A percentile compares a stretch with the other conserved stretches of the same genome.
Evolutionary conservation across 2,113 vertebrate species (phyloP).

Genomic region (Mungos mungo): DNA sequence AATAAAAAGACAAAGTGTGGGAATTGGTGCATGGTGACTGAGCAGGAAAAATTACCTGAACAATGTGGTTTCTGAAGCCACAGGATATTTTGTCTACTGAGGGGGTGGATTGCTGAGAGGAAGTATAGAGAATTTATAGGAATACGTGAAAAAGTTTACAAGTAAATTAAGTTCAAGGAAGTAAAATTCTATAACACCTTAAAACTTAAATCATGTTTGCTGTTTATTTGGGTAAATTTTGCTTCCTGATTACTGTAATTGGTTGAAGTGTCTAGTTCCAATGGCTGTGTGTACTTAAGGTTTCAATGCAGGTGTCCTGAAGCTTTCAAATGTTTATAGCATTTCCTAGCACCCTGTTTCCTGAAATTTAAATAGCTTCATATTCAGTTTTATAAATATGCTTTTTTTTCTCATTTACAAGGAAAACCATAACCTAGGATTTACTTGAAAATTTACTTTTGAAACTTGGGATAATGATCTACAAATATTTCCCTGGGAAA

Average conservation of each 20-base stretch:
- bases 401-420: not conserved
- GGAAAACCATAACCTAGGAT: conserved; percentile 23
- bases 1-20: conserved; percentile 46
- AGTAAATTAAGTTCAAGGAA: conserved; percentile 25
- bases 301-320: conserved; percentile 36
- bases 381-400: conserved; percentile 20
- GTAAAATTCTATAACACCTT: conserved; percentile 13
- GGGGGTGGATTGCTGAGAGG: not conserved
- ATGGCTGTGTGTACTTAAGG: not conserved
- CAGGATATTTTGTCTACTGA: conserved; percentile 1
- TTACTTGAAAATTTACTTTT: conserved; percentile 53
- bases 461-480: conserved; percentile 63
- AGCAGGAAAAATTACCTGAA: conserved; percentile 18
- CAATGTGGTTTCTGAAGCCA: conserved; percentile 20
- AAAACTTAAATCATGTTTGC: conserved; percentile 13
- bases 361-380: conserved; percentile 48
- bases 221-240: conserved; percentile 38
- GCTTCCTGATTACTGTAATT: conserved; percentile 33
- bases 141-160: conserved; percentile 4
- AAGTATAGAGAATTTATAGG: not conserved
- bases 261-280: conserved; percentile 33
- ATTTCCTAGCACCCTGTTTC: not conserved
- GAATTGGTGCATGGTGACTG: not conserved
- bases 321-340: conserved; percentile 18
- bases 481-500: conserved; percentile 54